Evolutionary conservation across 1,140 invertebrate genomes (phyloP), one percentile per base, ranked within the genome.

Genomic region (Achroia grisella): DNA sequence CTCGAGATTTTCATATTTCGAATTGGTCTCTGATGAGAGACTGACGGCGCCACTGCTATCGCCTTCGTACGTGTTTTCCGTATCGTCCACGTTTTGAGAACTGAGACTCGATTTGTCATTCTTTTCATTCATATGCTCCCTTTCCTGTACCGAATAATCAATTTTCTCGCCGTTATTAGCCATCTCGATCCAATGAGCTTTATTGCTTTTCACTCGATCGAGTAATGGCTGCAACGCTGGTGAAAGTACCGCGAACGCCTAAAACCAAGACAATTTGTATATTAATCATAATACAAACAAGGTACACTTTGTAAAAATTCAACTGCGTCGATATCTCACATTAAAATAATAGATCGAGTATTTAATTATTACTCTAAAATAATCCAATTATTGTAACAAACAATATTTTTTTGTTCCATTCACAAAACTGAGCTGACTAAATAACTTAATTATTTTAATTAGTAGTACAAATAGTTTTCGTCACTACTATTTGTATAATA

Each of bases 171-270:
- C 62, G 56, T 85, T 87, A 48, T 90, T 88, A 3, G 94, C 89
- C 31, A 95, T 84, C 51, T 92, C 88, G 35, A 94, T 85, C 96
- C 96, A 98, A 57, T 95, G 91, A 10, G 89, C 86, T 44, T 94
- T 90, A 78, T 98, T 98, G 43, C 89, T 86, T 36, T 89, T 86
- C n/a, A 97, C 95, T 8, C 96, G 94, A 39, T 95, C 91, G 0
- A 95, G 88, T 64, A 98, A 85, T 6, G 95, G 94, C 56, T 91
- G 88, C 44, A 98, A 72, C 52, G 92, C 90, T 11, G 92, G 88
- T 1, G 93, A 95, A 27, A 97, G 81, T 29, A 90, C 86, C 27
- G 94, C 91, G 75, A 98, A 97, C 60, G 94, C 92, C 95, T 98
- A 73, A 0, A 87, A 85, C 10, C 4, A 62, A 40, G 15, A 17